Conservation (phyloP, 2,888 invertebrate genomes). For the Watsonalla cultraria region DNA sequence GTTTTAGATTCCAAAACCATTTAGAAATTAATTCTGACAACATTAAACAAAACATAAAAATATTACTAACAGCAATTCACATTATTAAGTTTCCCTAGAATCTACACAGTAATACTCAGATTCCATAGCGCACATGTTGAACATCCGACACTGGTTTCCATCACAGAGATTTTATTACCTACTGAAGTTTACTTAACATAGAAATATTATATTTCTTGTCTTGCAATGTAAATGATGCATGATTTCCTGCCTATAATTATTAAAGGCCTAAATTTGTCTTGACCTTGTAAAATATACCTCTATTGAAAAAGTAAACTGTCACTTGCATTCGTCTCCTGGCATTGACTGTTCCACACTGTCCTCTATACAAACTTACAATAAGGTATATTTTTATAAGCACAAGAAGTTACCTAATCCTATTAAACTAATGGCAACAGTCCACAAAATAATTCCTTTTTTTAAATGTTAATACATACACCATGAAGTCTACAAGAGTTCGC, state of each 20-base stretch:
- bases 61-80: constrained; percentile 73
- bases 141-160: constrained; percentile 67
- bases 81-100: constrained; percentile 62
- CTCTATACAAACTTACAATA: constrained; percentile 67
- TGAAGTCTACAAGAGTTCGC: neutral
- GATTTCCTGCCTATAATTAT: constrained; percentile 60
- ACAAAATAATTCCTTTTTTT: constrained; percentile 18
- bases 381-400: constrained; percentile 64
- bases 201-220: constrained; percentile 60
- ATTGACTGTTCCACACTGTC: constrained; percentile 56
- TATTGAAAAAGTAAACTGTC: constrained; percentile 42
- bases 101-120: constrained; percentile 73
- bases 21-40: constrained; percentile 72
- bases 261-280: constrained; percentile 53
- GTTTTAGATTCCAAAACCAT: constrained; percentile 62
- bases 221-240: constrained; percentile 68
- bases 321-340: constrained; percentile 73
- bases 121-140: constrained; percentile 61
- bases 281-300: constrained; percentile 65
- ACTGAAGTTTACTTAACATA: constrained; percentile 63
- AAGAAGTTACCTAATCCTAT: constrained; percentile 32
- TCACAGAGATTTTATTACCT: constrained; percentile 73
- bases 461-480: neutral
- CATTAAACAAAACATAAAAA: constrained; percentile 72
- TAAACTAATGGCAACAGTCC: constrained; percentile 41